Percentiles rank a stretch among this genome's conserved stretches.
Conservation (phyloP, 1,140 invertebrate genomes). For the Coenobita brevimanus region DNA sequence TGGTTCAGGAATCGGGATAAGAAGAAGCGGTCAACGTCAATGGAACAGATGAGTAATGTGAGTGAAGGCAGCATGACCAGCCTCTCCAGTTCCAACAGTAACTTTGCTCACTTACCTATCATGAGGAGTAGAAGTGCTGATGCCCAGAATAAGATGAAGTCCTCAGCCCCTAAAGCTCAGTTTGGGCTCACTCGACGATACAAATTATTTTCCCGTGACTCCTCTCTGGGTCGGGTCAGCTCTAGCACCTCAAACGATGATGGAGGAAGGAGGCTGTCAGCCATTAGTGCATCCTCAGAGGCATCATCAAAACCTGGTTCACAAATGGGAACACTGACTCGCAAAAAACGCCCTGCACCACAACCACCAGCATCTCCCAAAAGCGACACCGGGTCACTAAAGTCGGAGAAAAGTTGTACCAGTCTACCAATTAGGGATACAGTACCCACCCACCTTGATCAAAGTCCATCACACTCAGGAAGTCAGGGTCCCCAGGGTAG, state of each 20-base stretch:
- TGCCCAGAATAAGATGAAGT: conserved; percentile 27
- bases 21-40: conserved; percentile 42
- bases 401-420: conserved; percentile 45
- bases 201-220: conserved; percentile 33
- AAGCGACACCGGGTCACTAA: conserved; percentile 42
- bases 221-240: background rate
- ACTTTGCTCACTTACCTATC: conserved; percentile 41
- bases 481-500: background rate
- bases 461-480: background rate
- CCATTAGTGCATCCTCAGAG: conserved; percentile 46
- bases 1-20: conserved; percentile 59
- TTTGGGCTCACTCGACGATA: conserved; percentile 40
- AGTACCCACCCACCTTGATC: background rate
- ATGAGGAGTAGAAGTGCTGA: conserved; percentile 59
- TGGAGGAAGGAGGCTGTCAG: conserved; percentile 25
- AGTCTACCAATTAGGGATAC: conserved; percentile 41
- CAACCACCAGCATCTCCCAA: conserved; percentile 51
- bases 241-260: conserved; percentile 5
- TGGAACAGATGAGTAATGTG: conserved; percentile 37
- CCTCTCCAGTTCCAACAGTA: conserved; percentile 44
- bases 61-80: conserved; percentile 44
- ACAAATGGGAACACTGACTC: background rate
- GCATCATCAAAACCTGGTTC: conserved; percentile 33
- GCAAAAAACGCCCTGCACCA: conserved; percentile 48
- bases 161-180: conserved; percentile 4